Conservation (phyloP, 2,113 vertebrate genomes). For the Nycticryphes semicollaris region DNA sequence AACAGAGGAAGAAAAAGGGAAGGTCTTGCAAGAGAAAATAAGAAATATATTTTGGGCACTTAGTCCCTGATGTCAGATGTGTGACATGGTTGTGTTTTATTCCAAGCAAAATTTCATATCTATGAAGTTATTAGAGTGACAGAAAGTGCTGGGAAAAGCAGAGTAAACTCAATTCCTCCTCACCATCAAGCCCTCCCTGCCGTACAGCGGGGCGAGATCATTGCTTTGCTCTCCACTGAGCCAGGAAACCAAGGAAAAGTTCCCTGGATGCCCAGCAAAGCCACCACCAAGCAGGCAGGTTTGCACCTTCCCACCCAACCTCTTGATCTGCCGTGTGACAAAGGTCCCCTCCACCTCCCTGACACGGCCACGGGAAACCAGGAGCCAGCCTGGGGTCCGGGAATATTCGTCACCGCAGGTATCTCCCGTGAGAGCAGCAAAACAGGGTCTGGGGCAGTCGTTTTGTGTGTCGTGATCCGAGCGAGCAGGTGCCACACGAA, state of each 20-base stretch:
- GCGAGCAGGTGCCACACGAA: accelerated
- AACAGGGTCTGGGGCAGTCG: background rate
- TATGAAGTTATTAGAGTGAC: background rate
- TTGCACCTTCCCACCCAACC: background rate
- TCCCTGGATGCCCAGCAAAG: background rate
- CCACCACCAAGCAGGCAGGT: accelerated
- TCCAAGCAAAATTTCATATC: background rate
- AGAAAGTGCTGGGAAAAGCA: background rate
- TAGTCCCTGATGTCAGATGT: background rate
- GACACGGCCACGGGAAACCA: background rate
- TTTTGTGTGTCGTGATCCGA: too few relatives aligned
- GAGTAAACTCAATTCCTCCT: background rate
- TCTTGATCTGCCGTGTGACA: accelerated
- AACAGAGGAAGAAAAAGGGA: background rate
- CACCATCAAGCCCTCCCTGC: accelerated
- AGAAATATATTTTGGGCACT: background rate
- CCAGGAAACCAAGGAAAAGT: background rate
- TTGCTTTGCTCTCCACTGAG: background rate
- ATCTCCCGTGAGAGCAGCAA: accelerated
- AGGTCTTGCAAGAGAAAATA: background rate
- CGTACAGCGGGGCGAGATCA: background rate
- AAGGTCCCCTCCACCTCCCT: too few relatives aligned
- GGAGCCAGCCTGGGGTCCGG: background rate
- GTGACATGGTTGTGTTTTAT: background rate
- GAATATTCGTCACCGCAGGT: accelerated